Conservation (phyloP, 2,888 invertebrate species). For the Nebria salina region DNA sequence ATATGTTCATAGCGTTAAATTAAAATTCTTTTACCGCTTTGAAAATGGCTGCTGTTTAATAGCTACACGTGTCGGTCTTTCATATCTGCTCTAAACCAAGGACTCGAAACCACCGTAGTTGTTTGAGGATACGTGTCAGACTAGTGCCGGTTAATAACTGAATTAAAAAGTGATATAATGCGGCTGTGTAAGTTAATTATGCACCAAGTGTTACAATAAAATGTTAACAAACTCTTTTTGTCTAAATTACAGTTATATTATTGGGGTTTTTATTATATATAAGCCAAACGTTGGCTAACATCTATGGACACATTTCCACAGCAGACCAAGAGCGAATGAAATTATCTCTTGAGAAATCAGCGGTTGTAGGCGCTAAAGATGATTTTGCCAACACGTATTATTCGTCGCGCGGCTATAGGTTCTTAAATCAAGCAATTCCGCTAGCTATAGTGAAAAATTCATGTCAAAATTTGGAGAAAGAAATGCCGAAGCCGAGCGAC, state of each 20-base stretch:
- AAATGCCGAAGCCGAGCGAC: neutral
- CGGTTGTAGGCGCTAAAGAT: constrained; percentile 28
- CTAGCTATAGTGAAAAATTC: constrained; percentile 25
- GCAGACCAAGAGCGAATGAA: constrained; percentile 37
- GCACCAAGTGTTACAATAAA: neutral
- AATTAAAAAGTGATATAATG: constrained; percentile 30
- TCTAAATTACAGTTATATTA: constrained; percentile 36
- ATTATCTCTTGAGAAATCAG: constrained; percentile 32
- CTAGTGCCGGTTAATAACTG: constrained; percentile 34
- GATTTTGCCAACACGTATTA: constrained; percentile 41
- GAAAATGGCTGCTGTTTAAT: neutral
- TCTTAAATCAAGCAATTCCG: constrained; percentile 26
- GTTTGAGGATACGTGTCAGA: constrained; percentile 37
- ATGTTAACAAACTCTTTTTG: neutral
- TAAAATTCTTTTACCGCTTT: neutral
- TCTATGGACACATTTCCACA: constrained; percentile 38
- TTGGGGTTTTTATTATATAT: constrained; percentile 30
- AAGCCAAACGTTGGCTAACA: constrained; percentile 35
- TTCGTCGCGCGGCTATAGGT: constrained; percentile 29
- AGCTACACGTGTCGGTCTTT: neutral
- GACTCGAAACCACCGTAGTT: neutral
- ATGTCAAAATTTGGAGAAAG: neutral
- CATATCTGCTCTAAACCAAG: neutral
- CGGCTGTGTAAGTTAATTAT: constrained; percentile 31
- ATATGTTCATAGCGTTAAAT: neutral